Evolutionary conservation across 2,888 invertebrate genomes (phyloP).

Genomic region (Oxytorus armatus): DNA sequence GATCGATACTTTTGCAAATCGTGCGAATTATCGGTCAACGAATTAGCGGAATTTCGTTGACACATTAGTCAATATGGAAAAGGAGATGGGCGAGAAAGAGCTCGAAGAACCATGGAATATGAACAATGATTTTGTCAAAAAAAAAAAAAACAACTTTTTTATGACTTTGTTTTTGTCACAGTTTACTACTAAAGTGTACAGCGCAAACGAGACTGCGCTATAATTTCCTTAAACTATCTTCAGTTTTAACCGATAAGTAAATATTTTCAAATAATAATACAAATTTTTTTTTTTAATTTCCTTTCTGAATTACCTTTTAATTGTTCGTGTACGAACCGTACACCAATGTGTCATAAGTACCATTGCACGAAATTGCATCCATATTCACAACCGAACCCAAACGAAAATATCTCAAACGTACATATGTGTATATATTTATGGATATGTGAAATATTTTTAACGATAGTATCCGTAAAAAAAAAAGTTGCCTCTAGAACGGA

Average conservation of each 20-base stretch:
- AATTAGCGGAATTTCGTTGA: too few species aligned
- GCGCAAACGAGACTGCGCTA: slow-evolving; percentile 20
- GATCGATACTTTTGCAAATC: too few species aligned
- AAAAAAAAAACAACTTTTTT: neutral
- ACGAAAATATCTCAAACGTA: slow-evolving; percentile 55
- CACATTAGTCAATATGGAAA: too few species aligned
- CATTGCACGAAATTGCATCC: slow-evolving; percentile 35
- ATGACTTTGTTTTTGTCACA: neutral
- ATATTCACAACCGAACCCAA: neutral
- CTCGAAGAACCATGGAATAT: too few species aligned
- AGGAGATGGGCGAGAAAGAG: too few species aligned
- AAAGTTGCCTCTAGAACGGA: slow-evolving; percentile 32
- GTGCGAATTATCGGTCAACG: too few species aligned
- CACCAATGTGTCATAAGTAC: slow-evolving; percentile 47
- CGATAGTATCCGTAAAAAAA: slow-evolving; percentile 22
- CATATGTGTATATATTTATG: slow-evolving; percentile 65
- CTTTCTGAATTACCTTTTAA: slow-evolving; percentile 17
- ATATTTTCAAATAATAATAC: slow-evolving; percentile 8
- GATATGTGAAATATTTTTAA: slow-evolving; percentile 59
- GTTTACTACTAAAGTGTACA: neutral
- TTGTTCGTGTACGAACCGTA: slow-evolving; percentile 42
- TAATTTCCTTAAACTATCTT: slow-evolving; percentile 1
- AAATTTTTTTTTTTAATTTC: slow-evolving; percentile 13
- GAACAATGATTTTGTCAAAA: too few species aligned
- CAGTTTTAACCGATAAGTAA: neutral